Conservation (phyloP, 2,888 invertebrate genomes). For the Bugula neritina region DNA sequence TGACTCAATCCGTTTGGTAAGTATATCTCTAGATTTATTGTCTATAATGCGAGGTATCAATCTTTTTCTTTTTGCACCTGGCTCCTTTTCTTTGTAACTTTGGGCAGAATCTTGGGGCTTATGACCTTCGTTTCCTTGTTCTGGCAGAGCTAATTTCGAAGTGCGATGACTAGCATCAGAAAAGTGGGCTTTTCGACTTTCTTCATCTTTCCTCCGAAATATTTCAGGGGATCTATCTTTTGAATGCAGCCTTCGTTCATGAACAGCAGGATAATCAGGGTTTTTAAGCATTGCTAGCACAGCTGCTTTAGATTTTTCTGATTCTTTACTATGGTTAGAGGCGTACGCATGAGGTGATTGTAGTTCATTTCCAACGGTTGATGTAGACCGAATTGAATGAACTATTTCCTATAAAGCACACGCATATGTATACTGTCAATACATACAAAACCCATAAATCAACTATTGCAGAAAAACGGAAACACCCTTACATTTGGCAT, state of each 20-base stretch:
- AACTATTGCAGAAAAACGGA: no score
- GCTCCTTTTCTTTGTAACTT: background rate
- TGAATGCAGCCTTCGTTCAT: background rate
- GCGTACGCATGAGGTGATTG: background rate
- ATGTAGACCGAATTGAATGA: slow-evolving; percentile 21
- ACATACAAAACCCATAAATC: no score
- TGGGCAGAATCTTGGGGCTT: background rate
- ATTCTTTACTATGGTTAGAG: background rate
- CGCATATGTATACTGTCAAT: no score
- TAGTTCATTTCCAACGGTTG: background rate
- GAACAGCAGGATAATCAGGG: background rate
- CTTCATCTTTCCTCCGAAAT: no score
- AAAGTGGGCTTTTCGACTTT: background rate
- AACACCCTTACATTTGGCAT: no score
- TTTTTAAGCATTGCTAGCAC: background rate
- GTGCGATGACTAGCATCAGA: background rate
- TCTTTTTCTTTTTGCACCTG: background rate
- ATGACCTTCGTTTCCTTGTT: background rate
- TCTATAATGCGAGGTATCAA: background rate
- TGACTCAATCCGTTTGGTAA: slow-evolving; percentile 11
- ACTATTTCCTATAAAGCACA: slow-evolving; percentile 20
- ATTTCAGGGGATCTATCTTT: background rate
- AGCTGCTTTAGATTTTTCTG: slow-evolving; percentile 12
- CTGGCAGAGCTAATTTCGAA: background rate
- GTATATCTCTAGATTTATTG: background rate